Base-by-base conservation (phyloP, 2,888 invertebrate species). In the Agrochola lychnidis region DNA sequence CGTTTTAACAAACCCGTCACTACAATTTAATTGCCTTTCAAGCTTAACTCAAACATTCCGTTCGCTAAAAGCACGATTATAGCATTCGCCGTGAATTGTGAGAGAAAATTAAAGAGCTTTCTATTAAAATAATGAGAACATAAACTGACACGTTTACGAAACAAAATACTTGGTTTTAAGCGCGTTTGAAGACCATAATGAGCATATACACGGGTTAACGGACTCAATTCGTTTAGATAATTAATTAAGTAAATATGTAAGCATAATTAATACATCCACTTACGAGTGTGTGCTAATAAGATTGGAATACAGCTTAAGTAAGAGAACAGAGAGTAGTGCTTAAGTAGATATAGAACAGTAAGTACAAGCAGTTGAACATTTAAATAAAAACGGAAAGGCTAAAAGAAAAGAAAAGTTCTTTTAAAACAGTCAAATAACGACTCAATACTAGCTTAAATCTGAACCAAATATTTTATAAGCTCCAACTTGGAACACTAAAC, bases 61-160 rank as follows among this genome's bases (percentile, higher is more conserved):
- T 53, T 25, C 59, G 70, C 25, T 74, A 70, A 87, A 75, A 63
- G 56, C 62, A 48, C 42, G 51, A 67, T 70, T 71, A 73, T 56
- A 74, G 61, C 51, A 63, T 53, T 73, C 42, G n/a, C 45, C 72
- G 57, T 73, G 40, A 71, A 48, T 40, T 62, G 48, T n/a, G 59
- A 45, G 19, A 51, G 61, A 64, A 72, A 63, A 76, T 76, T 62
- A 75, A 68, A 75, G 30, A 66, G 76, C 62, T 69, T 75, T 79
- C 64, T 69, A 82, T 82, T 62, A 82, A 86, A 83, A 83, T 78
- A 79, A 68, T 76, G 59, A 64, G 63, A 69, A 73, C 74, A 69
- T 69, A 61, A 69, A 73, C 61, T 78, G 71, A 78, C 68, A 78
- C 68, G 51, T 72, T 74, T 75, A 71, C 64, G 70, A 56, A 72